A percentile compares a stretch with the other conserved stretches of the same genome.
Evolutionary conservation across 2,797 vertebrate species (phyloP).

Genomic region (Hybognathus amarus): DNA sequence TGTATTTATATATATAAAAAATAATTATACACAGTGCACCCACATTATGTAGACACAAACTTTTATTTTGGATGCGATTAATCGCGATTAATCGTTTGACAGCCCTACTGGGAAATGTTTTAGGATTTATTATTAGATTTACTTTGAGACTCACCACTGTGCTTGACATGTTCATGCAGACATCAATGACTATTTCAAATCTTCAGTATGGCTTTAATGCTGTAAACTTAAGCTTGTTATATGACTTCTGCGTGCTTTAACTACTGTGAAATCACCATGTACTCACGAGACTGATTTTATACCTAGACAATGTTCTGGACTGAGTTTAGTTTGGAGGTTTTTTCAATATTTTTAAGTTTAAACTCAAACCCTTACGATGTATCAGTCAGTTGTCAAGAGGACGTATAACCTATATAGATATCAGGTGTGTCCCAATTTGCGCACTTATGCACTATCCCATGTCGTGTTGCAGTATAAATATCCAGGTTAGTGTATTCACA

Average conservation of each 20-base stretch:
- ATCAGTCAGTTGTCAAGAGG: not conserved
- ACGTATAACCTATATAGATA: not conserved
- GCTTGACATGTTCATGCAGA: not conserved
- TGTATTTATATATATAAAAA: too few relatives aligned
- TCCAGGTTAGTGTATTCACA: not conserved
- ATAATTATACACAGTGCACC: too few relatives aligned
- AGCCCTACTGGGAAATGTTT: not conserved
- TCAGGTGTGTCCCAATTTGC: not conserved
- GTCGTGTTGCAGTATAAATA: not conserved
- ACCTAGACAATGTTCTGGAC: not conserved
- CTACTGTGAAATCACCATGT: not conserved
- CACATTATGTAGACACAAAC: too few relatives aligned
- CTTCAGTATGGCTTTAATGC: not conserved
- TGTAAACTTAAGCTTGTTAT: conserved; percentile 16
- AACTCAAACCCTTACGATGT: not conserved
- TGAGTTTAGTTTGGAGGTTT: not conserved
- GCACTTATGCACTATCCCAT: not conserved
- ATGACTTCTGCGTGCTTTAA: not conserved
- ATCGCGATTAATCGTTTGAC: too few relatives aligned
- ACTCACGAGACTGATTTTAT: not conserved
- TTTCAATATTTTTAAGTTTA: not conserved
- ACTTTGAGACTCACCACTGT: conserved; percentile 10
- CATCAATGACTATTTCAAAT: conserved; percentile 20
- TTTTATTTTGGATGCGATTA: too few relatives aligned
- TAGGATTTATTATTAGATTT: not conserved